phyloP scores from a whole-genome alignment of 2,797 vertebrate genomes.

The Rhodeus uyekii region DNA sequence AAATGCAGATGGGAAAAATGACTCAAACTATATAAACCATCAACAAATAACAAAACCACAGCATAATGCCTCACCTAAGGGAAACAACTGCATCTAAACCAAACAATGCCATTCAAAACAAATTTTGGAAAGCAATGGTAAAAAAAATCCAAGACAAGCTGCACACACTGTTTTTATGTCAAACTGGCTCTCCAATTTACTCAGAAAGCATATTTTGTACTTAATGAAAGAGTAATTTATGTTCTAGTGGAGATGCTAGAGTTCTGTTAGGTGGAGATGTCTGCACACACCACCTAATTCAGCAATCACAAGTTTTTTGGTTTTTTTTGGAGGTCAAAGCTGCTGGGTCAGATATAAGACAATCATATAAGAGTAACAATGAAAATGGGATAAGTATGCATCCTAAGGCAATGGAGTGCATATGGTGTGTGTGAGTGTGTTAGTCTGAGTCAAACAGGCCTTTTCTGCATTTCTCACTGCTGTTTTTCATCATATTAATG shows the following conservation, averaged over 20 bases:
- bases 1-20: constrained; percentile 20
- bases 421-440: not conserved
- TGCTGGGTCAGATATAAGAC: not conserved
- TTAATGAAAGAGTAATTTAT: constrained; percentile 28
- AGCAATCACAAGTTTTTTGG: constrained; percentile 28
- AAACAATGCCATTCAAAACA: not conserved
- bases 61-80: constrained; percentile 4
- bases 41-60: constrained; percentile 21
- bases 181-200: constrained; percentile 39
- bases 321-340: constrained; percentile 14
- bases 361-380: constrained; percentile 29
- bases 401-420: constrained; percentile 74
- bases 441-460: not conserved
- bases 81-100: constrained; percentile 10
- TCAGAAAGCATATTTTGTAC: constrained; percentile 26
- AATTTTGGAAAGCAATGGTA: constrained; percentile 31
- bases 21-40: constrained; percentile 30
- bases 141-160: constrained; percentile 31
- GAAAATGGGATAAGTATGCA: constrained; percentile 68
- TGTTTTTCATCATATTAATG: constrained; percentile 19
- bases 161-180: constrained; percentile 16
- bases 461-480: not conserved
- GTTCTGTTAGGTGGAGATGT: too few species aligned
- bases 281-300: constrained; percentile 38
- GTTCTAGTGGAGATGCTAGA: constrained; percentile 26